Evolutionary conservation across 2,888 invertebrate genomes (phyloP).

Genomic region (Coleophora flavipennella): DNA sequence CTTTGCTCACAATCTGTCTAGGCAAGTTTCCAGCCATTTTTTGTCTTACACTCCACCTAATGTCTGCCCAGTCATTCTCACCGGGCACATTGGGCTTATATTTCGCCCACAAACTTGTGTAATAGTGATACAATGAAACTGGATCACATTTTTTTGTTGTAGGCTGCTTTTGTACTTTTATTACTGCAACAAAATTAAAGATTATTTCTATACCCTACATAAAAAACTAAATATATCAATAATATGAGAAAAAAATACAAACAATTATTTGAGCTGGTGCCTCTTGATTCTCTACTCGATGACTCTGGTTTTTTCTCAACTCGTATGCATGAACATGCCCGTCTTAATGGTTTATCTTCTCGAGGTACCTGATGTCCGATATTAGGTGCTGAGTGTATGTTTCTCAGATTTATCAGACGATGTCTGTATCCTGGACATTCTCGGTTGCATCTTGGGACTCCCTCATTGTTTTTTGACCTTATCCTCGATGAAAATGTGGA

Average conservation of each 20-base stretch:
- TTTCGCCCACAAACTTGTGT: slow-evolving; percentile 81
- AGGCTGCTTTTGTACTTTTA: slow-evolving; percentile 67
- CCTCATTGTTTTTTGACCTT: slow-evolving; percentile 37
- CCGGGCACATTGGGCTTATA: slow-evolving; percentile 81
- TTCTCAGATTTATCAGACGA: slow-evolving; percentile 13
- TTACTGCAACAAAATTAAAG: slow-evolving; percentile 60
- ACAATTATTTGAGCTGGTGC: slow-evolving; percentile 42
- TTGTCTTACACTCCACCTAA: slow-evolving; percentile 80
- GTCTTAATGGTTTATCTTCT: slow-evolving; percentile 31
- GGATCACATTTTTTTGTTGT: slow-evolving; percentile 76
- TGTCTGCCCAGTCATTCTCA: slow-evolving; percentile 76
- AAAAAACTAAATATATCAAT: slow-evolving; percentile 3
- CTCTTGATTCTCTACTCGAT: slow-evolving; percentile 26
- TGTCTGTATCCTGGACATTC: slow-evolving; percentile 24
- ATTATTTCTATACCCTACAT: slow-evolving; percentile 2
- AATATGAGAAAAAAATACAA: slow-evolving; percentile 22
- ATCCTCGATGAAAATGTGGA: slow-evolving; percentile 60
- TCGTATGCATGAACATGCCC: slow-evolving; percentile 52
- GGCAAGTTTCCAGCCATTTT: slow-evolving; percentile 72
- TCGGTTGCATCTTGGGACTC: slow-evolving; percentile 31
- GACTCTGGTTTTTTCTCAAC: slow-evolving; percentile 39
- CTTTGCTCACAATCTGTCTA: slow-evolving; percentile 28
- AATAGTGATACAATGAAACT: slow-evolving; percentile 83
- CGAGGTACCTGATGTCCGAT: slow-evolving; percentile 23
- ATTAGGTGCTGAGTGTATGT: slow-evolving; percentile 47